Conservation (phyloP, 2,888 invertebrate genomes). For the Therioaphis trifolii region DNA sequence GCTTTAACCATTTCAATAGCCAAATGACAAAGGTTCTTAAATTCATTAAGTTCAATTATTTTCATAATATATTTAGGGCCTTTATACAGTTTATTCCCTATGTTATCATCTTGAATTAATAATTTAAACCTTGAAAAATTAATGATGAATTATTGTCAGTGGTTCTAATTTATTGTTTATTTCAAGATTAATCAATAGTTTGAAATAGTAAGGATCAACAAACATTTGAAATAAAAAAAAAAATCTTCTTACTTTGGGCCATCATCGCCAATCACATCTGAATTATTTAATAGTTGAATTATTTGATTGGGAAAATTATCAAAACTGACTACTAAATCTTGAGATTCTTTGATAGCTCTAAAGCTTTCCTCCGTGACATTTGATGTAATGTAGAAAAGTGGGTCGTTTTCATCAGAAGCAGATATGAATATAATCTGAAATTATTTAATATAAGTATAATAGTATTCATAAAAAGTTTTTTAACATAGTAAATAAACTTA, state of each 20-base stretch:
- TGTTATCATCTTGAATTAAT: slow-evolving; percentile 50
- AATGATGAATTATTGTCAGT: neutral
- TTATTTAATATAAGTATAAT: neutral
- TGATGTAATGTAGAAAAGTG: slow-evolving; percentile 48
- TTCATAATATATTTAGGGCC: slow-evolving; percentile 47
- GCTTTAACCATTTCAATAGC: slow-evolving; percentile 57
- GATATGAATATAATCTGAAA: slow-evolving; percentile 56
- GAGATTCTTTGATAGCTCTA: slow-evolving; percentile 54
- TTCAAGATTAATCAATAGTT: neutral
- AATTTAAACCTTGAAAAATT: slow-evolving; percentile 47
- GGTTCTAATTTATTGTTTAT: neutral
- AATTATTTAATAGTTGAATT: slow-evolving; percentile 54
- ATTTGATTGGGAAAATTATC: slow-evolving; percentile 58
- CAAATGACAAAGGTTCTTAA: slow-evolving; percentile 59
- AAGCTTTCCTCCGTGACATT: slow-evolving; percentile 53
- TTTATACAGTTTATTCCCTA: slow-evolving; percentile 48
- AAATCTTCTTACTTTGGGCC: slow-evolving; percentile 39
- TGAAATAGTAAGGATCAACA: too few species aligned
- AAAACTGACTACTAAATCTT: slow-evolving; percentile 56
- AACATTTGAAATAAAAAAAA: neutral
- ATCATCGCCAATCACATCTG: slow-evolving; percentile 37
- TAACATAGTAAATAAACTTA: too few species aligned
- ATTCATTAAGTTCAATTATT: slow-evolving; percentile 55
- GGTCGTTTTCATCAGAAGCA: slow-evolving; percentile 54
- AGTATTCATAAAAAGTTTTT: too few species aligned